Percentiles rank a stretch among this genome's conserved stretches.
Conservation (phyloP, 1,140 invertebrate genomes). For the Paracyclopina nana region DNA sequence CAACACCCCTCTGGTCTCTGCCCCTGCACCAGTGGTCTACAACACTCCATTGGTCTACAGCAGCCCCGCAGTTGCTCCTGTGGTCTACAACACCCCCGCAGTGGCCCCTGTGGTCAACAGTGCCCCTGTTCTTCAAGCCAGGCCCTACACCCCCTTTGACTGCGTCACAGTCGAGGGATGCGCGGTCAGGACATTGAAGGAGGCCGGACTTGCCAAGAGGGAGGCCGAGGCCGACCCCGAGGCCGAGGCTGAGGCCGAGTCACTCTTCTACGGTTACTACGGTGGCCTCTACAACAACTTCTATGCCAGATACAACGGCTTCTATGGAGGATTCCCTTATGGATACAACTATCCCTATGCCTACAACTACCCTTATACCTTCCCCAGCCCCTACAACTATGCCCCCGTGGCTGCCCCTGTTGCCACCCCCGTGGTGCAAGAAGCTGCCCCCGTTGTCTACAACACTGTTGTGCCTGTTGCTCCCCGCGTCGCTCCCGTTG, state of each 20-base stretch:
- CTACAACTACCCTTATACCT: background rate
- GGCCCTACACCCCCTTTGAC: background rate
- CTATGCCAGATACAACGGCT: background rate
- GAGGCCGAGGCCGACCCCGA: background rate
- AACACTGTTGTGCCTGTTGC: background rate
- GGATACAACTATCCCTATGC: background rate
- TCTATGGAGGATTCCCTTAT: too few species aligned
- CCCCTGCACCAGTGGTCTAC: background rate
- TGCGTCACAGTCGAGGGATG: conserved; percentile 7
- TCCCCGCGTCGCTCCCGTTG: conserved; percentile 5
- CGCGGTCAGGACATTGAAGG: background rate
- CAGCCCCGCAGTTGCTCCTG: background rate
- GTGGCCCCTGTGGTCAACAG: background rate
- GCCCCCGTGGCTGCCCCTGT: conserved; percentile 2
- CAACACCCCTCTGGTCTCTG: background rate
- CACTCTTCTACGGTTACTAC: conserved; percentile 5
- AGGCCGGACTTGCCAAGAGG: background rate
- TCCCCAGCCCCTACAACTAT: conserved; percentile 10
- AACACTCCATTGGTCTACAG: background rate
- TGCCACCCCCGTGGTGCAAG: background rate
- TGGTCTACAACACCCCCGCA: background rate
- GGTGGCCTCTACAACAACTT: background rate
- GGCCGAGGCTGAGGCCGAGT: conserved; percentile 10
- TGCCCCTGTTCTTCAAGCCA: background rate
- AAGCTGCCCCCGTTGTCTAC: background rate